Evolutionary conservation across 1,140 invertebrate genomes (phyloP).

Genomic region (Homarus americanus): DNA sequence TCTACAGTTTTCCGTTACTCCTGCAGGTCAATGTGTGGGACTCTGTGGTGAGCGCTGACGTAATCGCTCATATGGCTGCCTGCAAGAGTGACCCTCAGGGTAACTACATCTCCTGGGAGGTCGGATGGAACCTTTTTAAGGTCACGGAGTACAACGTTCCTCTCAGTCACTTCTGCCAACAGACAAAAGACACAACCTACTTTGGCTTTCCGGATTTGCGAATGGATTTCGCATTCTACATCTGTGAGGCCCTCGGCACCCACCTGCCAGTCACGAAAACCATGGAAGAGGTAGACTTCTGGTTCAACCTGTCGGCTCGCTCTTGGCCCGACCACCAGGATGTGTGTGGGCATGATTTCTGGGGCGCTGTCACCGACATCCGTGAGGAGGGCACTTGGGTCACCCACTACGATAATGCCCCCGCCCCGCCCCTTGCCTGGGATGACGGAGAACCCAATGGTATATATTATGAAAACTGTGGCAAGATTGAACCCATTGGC

Average conservation of each 20-base stretch:
- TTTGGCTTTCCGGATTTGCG: conserved; percentile 9
- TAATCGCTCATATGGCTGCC: neutral
- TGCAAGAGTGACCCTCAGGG: conserved; percentile 28
- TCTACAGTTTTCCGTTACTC: too few relatives aligned
- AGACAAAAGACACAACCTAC: neutral
- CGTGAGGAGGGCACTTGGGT: conserved; percentile 50
- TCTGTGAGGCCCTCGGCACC: conserved; percentile 40
- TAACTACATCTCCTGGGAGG: conserved; percentile 53
- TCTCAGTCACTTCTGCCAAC: conserved; percentile 30
- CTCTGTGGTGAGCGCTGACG: neutral
- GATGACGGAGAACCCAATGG: conserved; percentile 62
- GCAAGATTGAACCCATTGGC: conserved; percentile 26
- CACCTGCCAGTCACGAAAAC: conserved; percentile 11
- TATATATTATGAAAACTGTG: conserved; percentile 58
- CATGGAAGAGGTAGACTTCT: neutral
- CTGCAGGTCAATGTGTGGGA: conserved; percentile 40
- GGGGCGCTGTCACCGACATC: conserved; percentile 58
- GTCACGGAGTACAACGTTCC: conserved; percentile 29
- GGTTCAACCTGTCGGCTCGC: neutral
- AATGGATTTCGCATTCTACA: conserved; percentile 5
- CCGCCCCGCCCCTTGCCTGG: conserved; percentile 19
- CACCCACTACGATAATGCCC: conserved; percentile 18
- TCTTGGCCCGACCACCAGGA: neutral
- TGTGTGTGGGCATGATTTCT: conserved; percentile 23
- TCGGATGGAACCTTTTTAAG: conserved; percentile 11